phyloP scores from a whole-genome alignment of 2,888 invertebrate species.

The Plagodis pulveraria region DNA sequence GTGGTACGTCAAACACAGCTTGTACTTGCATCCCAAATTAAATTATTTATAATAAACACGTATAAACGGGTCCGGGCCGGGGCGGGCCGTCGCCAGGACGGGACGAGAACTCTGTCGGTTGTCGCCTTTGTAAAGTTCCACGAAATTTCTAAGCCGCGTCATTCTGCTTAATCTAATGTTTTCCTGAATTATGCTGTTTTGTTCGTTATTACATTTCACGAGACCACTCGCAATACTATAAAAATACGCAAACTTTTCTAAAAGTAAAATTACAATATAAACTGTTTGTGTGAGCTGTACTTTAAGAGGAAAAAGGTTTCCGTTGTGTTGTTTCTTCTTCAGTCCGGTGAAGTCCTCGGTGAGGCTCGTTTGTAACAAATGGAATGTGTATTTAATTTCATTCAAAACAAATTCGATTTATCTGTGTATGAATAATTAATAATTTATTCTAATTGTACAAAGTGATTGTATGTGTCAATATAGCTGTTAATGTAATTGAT shows the following conservation, averaged over 20 bases:
- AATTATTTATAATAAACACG: too few relatives aligned
- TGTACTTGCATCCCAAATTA: too few relatives aligned
- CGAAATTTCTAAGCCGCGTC: too few relatives aligned
- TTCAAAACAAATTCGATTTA: constrained; percentile 17
- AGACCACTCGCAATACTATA: background rate
- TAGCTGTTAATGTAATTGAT: too few relatives aligned
- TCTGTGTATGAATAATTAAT: constrained; percentile 14
- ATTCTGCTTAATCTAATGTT: constrained; percentile 35
- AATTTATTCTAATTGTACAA: constrained; percentile 19
- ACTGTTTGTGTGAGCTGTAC: constrained; percentile 18
- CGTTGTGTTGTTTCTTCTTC: constrained; percentile 12
- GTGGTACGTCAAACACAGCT: too few relatives aligned
- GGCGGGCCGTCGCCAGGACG: too few relatives aligned
- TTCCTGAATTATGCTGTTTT: constrained; percentile 35
- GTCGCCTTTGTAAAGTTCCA: too few relatives aligned
- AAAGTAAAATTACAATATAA: constrained; percentile 13
- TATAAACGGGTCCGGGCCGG: too few relatives aligned
- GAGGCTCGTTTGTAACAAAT: constrained; percentile 2
- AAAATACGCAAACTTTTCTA: background rate
- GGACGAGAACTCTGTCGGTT: too few relatives aligned
- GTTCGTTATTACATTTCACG: background rate
- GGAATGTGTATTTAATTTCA: constrained; percentile 16
- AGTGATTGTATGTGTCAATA: too few relatives aligned
- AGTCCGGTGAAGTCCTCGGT: constrained; percentile 3
- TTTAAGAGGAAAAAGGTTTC: constrained; percentile 19